Base-by-base conservation (phyloP, 2,888 invertebrate genomes). In the Cataglyphis cursor region DNA sequence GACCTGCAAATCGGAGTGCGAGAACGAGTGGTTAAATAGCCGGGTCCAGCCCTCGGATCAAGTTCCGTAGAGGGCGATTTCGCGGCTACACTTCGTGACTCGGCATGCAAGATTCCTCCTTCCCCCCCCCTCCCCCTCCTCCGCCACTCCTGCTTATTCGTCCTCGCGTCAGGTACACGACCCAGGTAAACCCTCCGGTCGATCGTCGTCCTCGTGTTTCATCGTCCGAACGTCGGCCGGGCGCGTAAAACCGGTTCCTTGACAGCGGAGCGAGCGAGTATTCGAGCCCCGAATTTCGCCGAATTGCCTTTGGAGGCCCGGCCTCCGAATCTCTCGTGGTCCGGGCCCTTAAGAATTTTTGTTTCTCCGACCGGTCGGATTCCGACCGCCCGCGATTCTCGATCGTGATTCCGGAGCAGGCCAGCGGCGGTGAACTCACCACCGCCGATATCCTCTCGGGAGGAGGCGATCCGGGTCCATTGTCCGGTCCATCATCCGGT, bases 381-480 rank as follows among this genome's bases (percentile, higher is more conserved):
- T 68, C 85, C 61, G 90, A 89, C 90, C 90, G 90, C 89, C 89
- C 89, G 86, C 89, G 85, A 90, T 87, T 57, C 87, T 90, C 89
- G 90, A 87, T 90, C 90, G 87, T 85, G 87, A 90, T 85, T 68
- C 81, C 54, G 82, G 70, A 85, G 87, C 57, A 59, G 78, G 48
- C n/a, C 21, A 70, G 21, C 28, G n/a, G 18, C 31, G 31, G 18
- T 18, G 61, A 62, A 18, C 15, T 51, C 51, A 6, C 21, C 51
- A 6, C 18, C 18, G 24, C 24, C 64, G 75, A 64, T 59, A 51
- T 64, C 10, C 24, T 51, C 44, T 21, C 21, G 31, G 61, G 41
- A 28, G 41, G 73, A 62, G 38, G 44, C 64, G 83, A 83, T 86
- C 76, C 66, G 57, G 24, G 65, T 51, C 51, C 51, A 51, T 51